Percentiles rank a stretch among this genome's conserved stretches.
Conservation (phyloP, 2,113 vertebrate species). For the Elgaria multicarinata region DNA sequence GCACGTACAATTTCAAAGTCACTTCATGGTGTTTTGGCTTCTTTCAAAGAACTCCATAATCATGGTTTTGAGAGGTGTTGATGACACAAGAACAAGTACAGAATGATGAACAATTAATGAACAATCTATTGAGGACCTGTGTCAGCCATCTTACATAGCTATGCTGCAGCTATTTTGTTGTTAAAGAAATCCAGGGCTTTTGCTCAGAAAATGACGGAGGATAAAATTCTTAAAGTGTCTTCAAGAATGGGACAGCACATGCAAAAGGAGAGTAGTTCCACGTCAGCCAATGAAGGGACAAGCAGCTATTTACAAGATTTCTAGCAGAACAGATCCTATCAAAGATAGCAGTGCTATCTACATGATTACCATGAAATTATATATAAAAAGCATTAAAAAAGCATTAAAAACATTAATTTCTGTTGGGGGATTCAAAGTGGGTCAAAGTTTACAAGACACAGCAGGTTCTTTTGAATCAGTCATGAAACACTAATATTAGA, state of each 20-base stretch:
- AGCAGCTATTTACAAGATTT: neutral
- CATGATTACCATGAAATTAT: neutral
- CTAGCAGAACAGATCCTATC: neutral
- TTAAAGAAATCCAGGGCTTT: neutral
- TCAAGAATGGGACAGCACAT: neutral
- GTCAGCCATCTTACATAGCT: neutral
- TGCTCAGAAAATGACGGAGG: neutral
- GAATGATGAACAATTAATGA: neutral
- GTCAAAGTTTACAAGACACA: neutral
- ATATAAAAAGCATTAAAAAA: no score
- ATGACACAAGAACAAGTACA: no score
- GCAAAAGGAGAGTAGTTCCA: neutral
- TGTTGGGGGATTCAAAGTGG: no score
- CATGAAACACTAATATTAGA: neutral
- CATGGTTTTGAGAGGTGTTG: neutral
- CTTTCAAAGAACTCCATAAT: neutral
- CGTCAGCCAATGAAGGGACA: neutral
- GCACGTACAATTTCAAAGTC: no score
- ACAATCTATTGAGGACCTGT: neutral
- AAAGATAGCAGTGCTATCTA: neutral
- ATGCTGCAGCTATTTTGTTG: neutral
- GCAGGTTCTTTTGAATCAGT: neutral
- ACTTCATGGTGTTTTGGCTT: neutral
- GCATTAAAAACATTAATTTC: neutral
- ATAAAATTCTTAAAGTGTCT: neutral